These are phyloP conservation scores for Pristionchus mayeri DNA, from an alignment of 2,888 invertebrate genomes.

Conservation along the genomic window DNA sequence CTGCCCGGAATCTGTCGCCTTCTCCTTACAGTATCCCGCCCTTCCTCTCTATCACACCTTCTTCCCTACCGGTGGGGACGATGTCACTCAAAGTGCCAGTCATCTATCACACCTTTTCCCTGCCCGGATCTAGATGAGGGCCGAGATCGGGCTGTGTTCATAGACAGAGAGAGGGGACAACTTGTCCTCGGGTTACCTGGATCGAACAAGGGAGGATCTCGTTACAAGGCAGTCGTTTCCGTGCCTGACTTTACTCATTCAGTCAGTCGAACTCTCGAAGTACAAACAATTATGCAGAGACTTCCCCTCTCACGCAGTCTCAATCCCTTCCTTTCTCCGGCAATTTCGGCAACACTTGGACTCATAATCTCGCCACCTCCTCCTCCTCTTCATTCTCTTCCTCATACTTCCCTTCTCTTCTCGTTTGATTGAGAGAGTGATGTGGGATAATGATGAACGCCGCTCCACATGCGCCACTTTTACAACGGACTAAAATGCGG, in stretches of 20 bases:
- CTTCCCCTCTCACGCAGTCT: constrained; percentile 14
- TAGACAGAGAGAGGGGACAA: not conserved
- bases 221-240: not conserved
- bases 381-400: not conserved
- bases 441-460: constrained; percentile 44
- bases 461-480: not conserved
- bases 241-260: not conserved
- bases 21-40: not conserved
- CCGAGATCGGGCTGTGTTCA: too few relatives aligned
- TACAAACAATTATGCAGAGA: constrained; percentile 37
- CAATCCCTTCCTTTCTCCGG: constrained; percentile 21
- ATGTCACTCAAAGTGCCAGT: constrained; percentile 28
- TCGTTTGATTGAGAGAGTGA: constrained; percentile 42
- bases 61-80: not conserved
- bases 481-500: constrained; percentile 10
- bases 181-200: not conserved
- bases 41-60: not conserved
- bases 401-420: too few relatives aligned
- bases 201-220: not conserved
- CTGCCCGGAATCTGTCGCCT: constrained; percentile 20
- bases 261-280: constrained; percentile 2
- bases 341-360: not conserved
- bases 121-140: too few relatives aligned
- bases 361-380: constrained; percentile 29
- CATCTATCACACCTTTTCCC: constrained; percentile 44